phyloP scores from a whole-genome alignment of 2,113 vertebrate genomes.

The Centrocercus urophasianus region DNA sequence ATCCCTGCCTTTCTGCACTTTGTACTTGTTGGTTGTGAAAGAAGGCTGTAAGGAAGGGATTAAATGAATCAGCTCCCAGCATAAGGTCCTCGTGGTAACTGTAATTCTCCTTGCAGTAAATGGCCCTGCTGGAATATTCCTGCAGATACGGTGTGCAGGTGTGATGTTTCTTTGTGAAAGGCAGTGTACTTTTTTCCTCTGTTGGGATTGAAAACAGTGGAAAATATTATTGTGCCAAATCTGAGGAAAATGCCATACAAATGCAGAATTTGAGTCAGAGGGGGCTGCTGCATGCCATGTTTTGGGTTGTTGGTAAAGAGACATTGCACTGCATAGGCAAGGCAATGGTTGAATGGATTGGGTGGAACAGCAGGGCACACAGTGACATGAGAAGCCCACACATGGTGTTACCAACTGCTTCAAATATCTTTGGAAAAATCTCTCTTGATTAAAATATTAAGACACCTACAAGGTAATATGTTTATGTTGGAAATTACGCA shows the following conservation, averaged over 20 bases:
- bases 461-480: not conserved
- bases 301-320: not conserved
- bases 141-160: rapidly evolving
- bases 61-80: not conserved
- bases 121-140: not conserved
- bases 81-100: not conserved
- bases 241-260: not conserved
- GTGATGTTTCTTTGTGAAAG: not conserved
- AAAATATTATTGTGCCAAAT: not conserved
- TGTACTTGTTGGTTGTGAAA: not conserved
- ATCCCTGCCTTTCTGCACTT: not conserved
- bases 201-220: not conserved
- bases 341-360: not conserved
- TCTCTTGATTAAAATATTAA: not conserved
- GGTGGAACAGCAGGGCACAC: not conserved
- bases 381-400: not conserved
- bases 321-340: not conserved
- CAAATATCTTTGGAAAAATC: not conserved
- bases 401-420: not conserved
- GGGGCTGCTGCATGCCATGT: not conserved
- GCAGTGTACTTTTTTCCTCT: not conserved
- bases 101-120: not conserved
- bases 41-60: not conserved
- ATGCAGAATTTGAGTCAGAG: not conserved
- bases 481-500: not conserved